These are phyloP conservation scores for Gambusia holbrooki DNA, from an alignment of 2,113 vertebrate species.

Conservation along the genomic window DNA sequence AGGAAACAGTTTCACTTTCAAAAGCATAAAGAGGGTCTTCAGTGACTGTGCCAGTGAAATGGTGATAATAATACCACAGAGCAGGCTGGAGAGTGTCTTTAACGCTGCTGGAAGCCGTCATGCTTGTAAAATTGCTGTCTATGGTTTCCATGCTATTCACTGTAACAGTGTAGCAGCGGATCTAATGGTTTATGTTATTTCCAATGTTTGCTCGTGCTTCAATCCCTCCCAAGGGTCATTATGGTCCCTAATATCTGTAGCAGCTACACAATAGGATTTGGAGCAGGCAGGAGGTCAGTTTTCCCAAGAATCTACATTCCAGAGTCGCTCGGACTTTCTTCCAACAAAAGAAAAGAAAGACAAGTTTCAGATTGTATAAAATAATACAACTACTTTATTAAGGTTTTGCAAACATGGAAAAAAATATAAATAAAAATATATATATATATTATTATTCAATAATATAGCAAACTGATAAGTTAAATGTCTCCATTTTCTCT, in stretches of 20 bases:
- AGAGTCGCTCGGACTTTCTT: constrained; percentile 5
- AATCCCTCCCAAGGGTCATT: constrained; percentile 52
- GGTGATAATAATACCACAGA: background rate
- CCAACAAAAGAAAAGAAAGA: background rate
- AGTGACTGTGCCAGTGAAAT: background rate
- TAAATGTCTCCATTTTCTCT: constrained; percentile 14
- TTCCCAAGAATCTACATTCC: constrained; percentile 27
- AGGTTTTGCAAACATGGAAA: background rate
- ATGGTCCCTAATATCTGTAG: constrained; percentile 42
- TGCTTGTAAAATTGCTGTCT: constrained; percentile 14
- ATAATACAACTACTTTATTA: background rate
- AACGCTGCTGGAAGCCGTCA: constrained; percentile 22
- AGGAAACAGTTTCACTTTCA: background rate
- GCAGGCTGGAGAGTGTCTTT: constrained; percentile 2
- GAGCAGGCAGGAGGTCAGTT: constrained; percentile 41
- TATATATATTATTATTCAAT: background rate
- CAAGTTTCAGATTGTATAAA: background rate
- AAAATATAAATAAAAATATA: background rate
- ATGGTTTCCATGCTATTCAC: constrained; percentile 16
- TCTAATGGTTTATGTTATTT: constrained; percentile 59
- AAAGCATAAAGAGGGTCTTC: background rate
- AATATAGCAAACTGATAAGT: constrained; percentile 24
- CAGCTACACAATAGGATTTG: constrained; percentile 53
- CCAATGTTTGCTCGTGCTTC: constrained; percentile 44
- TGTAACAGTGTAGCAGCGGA: constrained; percentile 29